These are phyloP conservation scores for Augochlorella aurata DNA, from an alignment of 2,888 invertebrate species.

Conservation along the genomic window DNA sequence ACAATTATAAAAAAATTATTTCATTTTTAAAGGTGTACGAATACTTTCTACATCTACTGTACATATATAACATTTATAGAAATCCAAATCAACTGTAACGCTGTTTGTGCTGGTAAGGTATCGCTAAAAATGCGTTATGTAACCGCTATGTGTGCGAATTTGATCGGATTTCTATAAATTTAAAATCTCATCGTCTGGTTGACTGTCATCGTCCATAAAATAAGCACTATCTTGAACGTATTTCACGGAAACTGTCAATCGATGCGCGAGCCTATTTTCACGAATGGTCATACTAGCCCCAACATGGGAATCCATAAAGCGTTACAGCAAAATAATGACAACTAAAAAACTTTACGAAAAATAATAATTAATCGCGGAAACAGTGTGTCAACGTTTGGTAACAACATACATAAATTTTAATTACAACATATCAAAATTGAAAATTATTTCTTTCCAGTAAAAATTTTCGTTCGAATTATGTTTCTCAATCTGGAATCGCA, in stretches of 20 bases:
- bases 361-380: not conserved
- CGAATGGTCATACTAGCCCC: not conserved
- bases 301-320: not conserved
- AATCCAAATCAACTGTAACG: not conserved
- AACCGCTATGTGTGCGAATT: not conserved
- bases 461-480: not conserved
- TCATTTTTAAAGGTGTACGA: no score
- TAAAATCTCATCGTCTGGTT: not conserved
- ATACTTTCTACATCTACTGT: no score
- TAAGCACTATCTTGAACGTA: not conserved
- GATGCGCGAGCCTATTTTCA: not conserved
- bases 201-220: conserved; percentile 17
- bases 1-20: no score
- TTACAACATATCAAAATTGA: not conserved
- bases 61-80: not conserved
- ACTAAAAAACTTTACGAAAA: not conserved
- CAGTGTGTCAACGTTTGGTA: not conserved
- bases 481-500: no score
- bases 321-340: not conserved
- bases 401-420: not conserved
- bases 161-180: conserved; percentile 2
- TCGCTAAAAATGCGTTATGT: not conserved
- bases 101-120: not conserved
- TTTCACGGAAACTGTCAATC: conserved; percentile 30
- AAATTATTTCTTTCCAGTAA: not conserved